Evolutionary conservation across 2,797 vertebrate species (phyloP).

Genomic region (Pelodytes ibericus): DNA sequence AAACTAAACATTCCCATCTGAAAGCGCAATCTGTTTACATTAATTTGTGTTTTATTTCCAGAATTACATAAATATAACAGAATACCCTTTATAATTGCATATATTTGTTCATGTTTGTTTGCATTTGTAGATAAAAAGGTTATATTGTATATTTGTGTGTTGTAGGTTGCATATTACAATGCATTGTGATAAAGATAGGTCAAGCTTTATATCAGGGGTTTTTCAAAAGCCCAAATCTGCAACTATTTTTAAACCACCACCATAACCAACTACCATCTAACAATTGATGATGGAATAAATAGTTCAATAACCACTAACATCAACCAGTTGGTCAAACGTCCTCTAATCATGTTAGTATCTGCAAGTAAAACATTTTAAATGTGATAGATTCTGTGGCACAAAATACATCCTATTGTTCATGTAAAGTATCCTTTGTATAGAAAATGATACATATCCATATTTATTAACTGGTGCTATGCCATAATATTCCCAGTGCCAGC

Average conservation of each 20-base stretch:
- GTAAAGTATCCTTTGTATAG: slow-evolving; percentile 1
- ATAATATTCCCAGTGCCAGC: background rate
- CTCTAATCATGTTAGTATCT: background rate
- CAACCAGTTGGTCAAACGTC: background rate
- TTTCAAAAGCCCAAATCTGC: background rate
- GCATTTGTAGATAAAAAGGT: background rate
- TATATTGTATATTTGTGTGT: background rate
- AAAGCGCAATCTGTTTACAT: too few species aligned
- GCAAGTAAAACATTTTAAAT: background rate
- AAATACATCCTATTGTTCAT: background rate
- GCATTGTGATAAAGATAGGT: background rate
- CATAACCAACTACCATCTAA: background rate
- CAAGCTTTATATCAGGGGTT: background rate
- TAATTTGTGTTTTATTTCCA: too few species aligned
- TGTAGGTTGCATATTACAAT: background rate
- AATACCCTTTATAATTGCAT: background rate
- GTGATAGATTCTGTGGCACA: background rate
- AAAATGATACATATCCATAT: slow-evolving; percentile 3
- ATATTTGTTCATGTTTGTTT: background rate
- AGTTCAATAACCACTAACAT: too few species aligned
- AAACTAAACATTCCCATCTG: too few species aligned
- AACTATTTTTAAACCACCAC: background rate
- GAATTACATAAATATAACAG: background rate
- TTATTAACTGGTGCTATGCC: slow-evolving; percentile 11
- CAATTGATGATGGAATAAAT: background rate